Base-by-base conservation (phyloP, 2,888 invertebrate species). In the Ferdinandea cuprea region DNA sequence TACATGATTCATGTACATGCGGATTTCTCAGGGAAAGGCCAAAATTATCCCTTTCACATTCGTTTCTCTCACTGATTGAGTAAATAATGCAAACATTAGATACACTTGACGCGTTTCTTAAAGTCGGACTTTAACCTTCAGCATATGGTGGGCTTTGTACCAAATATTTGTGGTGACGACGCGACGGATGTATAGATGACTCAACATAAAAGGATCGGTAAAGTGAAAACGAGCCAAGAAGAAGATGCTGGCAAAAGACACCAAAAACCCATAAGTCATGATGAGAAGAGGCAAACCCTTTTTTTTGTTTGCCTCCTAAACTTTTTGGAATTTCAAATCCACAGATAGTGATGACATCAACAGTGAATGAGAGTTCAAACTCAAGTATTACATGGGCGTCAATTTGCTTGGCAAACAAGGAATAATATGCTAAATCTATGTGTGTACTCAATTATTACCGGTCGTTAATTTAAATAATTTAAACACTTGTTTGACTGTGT, bases 291-390 rank as follows among this genome's bases (percentile, higher is more conserved):
- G n/a, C 42, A 61, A 44, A 8, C 17, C 42, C 42, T 42, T 66
- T 54, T 32, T 44, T 35, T 6, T 2, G 15, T 17, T 37, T 11
- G n/a, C n/a, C 28, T 30, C 32, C 13, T 1, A 15, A 0, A 28
- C 4, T 42, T 15, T 19, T 17, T 15, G 11, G 11, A 13, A 28
- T 25, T 1, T 9, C 5, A 13, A 13, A 40, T n/a, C 30, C n/a
- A 52, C 54, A 54, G 32, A 8, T 44, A 44, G 32, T 25, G 42
- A 66, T 66, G 66, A 66, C 54, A 54, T 66, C 66, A 66, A 54
- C 6, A 28, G 21, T 30, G 48, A 56, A 13, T 4, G 37, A 5
- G 17, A 40, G 15, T 7, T 40, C 15, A 0, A 19, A 3, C 15
- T 35, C 37, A 35, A 37, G 35, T 13, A 37, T 13, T 21, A 54